phyloP scores from a whole-genome alignment of 2,888 invertebrate species.

The Yponomeuta evonymella region DNA sequence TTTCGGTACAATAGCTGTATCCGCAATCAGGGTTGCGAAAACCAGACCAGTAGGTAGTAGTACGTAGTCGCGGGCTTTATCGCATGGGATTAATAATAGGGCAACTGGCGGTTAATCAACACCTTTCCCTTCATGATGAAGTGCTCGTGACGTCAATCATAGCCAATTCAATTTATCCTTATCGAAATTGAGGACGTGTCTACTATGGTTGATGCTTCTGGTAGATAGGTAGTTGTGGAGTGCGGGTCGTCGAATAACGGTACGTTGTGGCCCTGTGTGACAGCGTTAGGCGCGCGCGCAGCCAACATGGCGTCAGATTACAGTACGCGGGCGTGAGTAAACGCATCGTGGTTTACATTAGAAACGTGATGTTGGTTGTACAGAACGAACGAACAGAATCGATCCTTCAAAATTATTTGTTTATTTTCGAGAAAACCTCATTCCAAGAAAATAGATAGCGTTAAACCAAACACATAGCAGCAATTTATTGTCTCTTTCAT shows the following conservation, averaged over 20 bases:
- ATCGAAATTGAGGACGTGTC: neutral
- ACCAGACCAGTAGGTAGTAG: neutral
- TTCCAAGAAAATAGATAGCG: neutral
- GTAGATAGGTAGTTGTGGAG: neutral
- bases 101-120: neutral
- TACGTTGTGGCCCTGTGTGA: conserved; percentile 16
- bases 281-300: conserved; percentile 29
- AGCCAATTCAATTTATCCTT: neutral
- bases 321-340: conserved; percentile 24
- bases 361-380: conserved; percentile 39
- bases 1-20: neutral
- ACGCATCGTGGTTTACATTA: conserved; percentile 41
- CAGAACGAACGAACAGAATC: neutral
- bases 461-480: neutral
- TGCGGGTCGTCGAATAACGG: conserved; percentile 7
- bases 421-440: neutral
- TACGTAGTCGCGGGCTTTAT: no score
- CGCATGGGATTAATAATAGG: neutral
- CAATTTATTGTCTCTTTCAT: neutral
- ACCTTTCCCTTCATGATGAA: neutral
- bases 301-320: conserved; percentile 36
- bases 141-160: conserved; percentile 1
- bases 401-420: no score
- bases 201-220: neutral
- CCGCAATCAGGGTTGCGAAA: neutral